phyloP scores from a whole-genome alignment of 2,113 vertebrate species.

The Coreoperca whiteheadi region DNA sequence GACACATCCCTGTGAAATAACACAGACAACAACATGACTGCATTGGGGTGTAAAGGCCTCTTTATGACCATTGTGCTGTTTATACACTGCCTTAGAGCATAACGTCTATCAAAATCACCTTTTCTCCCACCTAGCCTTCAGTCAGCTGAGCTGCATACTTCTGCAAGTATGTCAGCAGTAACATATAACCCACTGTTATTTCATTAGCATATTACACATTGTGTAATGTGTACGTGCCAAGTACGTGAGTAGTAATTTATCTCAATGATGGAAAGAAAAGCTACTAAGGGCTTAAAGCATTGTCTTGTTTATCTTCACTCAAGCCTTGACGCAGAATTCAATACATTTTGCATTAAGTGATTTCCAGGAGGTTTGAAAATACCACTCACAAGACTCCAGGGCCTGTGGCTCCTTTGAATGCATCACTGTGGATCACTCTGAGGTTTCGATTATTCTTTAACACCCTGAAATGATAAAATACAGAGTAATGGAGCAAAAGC shows the following conservation, averaged over 20 bases:
- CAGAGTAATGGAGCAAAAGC: background rate
- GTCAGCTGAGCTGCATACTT: background rate
- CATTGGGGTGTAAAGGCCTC: background rate
- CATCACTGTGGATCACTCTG: conserved; percentile 85
- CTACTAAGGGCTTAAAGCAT: background rate
- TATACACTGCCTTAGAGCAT: background rate
- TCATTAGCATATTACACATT: background rate
- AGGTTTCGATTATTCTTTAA: conserved; percentile 90
- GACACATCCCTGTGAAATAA: conserved; percentile 87
- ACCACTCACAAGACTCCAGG: conserved; percentile 88
- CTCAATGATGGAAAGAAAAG: background rate
- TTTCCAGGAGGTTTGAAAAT: background rate
- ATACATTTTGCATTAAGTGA: background rate
- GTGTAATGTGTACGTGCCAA: no score
- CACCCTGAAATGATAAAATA: conserved; percentile 76
- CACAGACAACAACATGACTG: background rate
- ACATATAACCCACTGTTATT: background rate
- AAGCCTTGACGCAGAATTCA: background rate
- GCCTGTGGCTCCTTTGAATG: conserved; percentile 86
- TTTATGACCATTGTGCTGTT: background rate
- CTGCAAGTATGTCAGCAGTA: background rate
- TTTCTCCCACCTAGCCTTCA: background rate
- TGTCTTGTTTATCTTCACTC: background rate
- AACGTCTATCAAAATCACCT: background rate
- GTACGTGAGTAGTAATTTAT: background rate